phyloP scores from a whole-genome alignment of 2,888 invertebrate species.

The Syritta pipiens region DNA sequence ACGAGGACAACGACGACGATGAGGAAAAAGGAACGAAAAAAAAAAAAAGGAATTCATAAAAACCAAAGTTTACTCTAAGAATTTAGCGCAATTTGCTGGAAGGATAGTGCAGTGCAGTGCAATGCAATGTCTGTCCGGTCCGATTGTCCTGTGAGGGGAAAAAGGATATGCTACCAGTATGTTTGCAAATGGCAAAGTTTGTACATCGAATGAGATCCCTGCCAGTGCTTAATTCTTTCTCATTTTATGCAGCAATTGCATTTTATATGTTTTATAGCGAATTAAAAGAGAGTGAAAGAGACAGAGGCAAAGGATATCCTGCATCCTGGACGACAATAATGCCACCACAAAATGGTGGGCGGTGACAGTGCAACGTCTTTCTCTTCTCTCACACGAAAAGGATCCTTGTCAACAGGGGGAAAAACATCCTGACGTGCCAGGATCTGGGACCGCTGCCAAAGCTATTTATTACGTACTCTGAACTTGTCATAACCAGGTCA shows the following conservation, averaged over 20 bases:
- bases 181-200: constrained; percentile 58
- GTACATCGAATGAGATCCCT: constrained; percentile 20
- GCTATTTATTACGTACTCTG: constrained; percentile 60
- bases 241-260: constrained; percentile 66
- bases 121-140: no score
- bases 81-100: constrained; percentile 60
- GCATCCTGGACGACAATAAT: constrained; percentile 17
- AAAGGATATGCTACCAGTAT: constrained; percentile 47
- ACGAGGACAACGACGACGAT: neutral
- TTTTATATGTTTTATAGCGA: constrained; percentile 38
- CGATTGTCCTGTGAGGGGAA: constrained; percentile 49
- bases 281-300: neutral
- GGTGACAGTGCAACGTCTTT: constrained; percentile 29
- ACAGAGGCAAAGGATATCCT: neutral
- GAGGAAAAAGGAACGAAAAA: neutral
- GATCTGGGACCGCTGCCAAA: constrained; percentile 49
- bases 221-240: constrained; percentile 44
- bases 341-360: constrained; percentile 32
- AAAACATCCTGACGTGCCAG: constrained; percentile 14
- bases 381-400: constrained; percentile 4
- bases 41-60: constrained; percentile 30
- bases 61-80: constrained; percentile 58
- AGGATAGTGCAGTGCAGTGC: constrained; percentile 57
- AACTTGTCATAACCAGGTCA: constrained; percentile 63
- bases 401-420: constrained; percentile 5